Conservation (phyloP, 2,888 invertebrate genomes). For the Shargacucullia verbasci region DNA sequence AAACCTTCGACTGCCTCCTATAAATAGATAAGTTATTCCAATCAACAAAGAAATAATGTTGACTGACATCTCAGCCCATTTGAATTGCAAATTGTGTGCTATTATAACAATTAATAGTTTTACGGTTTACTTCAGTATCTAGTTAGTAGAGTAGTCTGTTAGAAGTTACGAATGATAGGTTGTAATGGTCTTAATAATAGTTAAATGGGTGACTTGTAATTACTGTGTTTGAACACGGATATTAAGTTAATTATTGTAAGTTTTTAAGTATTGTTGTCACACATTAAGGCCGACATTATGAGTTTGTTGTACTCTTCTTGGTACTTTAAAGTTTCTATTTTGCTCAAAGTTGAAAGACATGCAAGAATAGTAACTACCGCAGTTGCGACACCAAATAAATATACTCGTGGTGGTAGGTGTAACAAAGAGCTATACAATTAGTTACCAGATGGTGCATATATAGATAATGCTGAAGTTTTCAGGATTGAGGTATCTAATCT, state of each 20-base stretch:
- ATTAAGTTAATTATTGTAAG: constrained; percentile 2
- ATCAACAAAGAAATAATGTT: constrained; percentile 23
- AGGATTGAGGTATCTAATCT: too few species aligned
- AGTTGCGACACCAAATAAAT: too few species aligned
- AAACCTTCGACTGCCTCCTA: constrained; percentile 3
- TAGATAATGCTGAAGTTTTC: too few species aligned
- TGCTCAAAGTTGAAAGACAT: not conserved
- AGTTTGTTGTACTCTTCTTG: not conserved
- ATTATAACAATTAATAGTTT: constrained; percentile 9
- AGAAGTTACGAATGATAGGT: constrained; percentile 13
- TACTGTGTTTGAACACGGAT: not conserved
- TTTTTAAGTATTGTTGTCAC: not conserved
- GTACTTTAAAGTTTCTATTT: not conserved
- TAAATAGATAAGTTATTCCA: constrained; percentile 8
- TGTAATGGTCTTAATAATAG: constrained; percentile 1
- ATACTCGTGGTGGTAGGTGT: too few species aligned
- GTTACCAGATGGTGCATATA: too few species aligned
- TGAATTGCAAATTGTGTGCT: constrained; percentile 14
- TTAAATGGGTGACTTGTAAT: constrained; percentile 5
- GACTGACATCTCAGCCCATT: constrained; percentile 18
- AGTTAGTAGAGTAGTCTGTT: not conserved
- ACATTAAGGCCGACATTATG: not conserved
- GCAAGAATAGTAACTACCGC: too few species aligned
- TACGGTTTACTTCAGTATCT: constrained; percentile 9
- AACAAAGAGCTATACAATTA: too few species aligned